These are phyloP conservation scores for Spermophilus dauricus DNA, from an alignment of 2,113 vertebrate genomes.

Conservation along the genomic window DNA sequence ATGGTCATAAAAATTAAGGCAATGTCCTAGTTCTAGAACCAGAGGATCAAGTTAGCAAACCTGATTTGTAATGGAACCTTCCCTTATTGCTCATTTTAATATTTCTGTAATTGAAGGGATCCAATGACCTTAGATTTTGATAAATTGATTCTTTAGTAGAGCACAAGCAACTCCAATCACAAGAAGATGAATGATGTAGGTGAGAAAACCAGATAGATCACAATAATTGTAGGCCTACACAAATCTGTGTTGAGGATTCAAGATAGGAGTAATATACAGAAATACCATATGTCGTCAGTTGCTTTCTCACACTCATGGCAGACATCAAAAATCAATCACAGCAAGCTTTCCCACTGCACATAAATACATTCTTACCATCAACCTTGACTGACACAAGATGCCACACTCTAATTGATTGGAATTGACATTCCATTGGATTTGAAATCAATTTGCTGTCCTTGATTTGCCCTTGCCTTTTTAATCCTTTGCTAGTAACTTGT, in stretches of 20 bases:
- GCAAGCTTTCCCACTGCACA: neutral
- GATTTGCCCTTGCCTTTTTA: conserved; percentile 53
- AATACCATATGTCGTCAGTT: neutral
- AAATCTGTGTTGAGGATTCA: neutral
- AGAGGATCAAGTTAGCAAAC: neutral
- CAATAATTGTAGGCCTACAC: neutral
- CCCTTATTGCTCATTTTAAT: neutral
- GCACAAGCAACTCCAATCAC: neutral
- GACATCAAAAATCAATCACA: conserved; percentile 27
- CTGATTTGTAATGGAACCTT: neutral
- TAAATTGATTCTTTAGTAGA: neutral
- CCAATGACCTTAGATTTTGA: neutral
- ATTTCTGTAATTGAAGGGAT: neutral
- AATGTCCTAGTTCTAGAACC: neutral
- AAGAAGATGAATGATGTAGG: neutral
- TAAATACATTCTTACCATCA: neutral
- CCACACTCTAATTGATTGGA: conserved; percentile 34
- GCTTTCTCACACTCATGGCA: neutral
- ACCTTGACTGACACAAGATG: neutral
- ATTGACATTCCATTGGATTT: conserved; percentile 37
- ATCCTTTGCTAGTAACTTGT: conserved; percentile 16
- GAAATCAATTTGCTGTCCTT: conserved; percentile 60
- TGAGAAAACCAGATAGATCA: neutral
- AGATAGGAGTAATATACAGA: neutral
- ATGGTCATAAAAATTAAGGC: neutral